Evolutionary conservation across 2,888 invertebrate genomes (phyloP).

Genomic region (Spilosoma lubricipeda): DNA sequence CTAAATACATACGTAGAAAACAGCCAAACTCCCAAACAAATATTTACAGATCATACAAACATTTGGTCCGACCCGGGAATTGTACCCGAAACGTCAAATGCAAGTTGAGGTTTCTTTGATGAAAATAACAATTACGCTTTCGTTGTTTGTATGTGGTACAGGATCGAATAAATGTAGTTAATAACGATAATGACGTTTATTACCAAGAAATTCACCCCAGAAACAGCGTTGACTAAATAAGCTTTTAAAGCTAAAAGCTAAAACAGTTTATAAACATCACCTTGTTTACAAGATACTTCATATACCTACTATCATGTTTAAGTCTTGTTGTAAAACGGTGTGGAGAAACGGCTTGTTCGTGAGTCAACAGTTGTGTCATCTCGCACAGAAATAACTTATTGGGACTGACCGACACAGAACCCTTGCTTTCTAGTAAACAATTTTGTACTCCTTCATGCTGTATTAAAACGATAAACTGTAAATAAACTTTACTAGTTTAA

Average conservation of each 20-base stretch:
- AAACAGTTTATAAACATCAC: background rate
- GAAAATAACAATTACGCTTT: no score
- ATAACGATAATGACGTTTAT: background rate
- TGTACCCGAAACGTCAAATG: no score
- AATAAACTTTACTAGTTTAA: background rate
- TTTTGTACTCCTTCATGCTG: background rate
- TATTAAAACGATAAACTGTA: background rate
- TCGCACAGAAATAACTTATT: conserved; percentile 60
- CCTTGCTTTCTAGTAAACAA: conserved; percentile 31
- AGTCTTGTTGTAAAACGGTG: conserved; percentile 3
- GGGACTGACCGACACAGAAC: conserved; percentile 36
- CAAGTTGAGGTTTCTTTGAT: no score
- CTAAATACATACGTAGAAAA: no score
- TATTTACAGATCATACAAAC: no score
- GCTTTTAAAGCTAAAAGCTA: background rate
- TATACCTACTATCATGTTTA: background rate
- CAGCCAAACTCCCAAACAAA: no score
- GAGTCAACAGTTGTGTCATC: conserved; percentile 70
- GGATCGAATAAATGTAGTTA: background rate
- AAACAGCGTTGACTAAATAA: background rate
- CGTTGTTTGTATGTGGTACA: background rate
- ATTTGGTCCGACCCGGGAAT: no score
- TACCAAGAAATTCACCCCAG: background rate
- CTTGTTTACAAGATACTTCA: conserved; percentile 1
- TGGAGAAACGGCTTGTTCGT: conserved; percentile 25